Conservation (phyloP, 2,797 vertebrate species). For the Acrocephalus scirpaceus region DNA sequence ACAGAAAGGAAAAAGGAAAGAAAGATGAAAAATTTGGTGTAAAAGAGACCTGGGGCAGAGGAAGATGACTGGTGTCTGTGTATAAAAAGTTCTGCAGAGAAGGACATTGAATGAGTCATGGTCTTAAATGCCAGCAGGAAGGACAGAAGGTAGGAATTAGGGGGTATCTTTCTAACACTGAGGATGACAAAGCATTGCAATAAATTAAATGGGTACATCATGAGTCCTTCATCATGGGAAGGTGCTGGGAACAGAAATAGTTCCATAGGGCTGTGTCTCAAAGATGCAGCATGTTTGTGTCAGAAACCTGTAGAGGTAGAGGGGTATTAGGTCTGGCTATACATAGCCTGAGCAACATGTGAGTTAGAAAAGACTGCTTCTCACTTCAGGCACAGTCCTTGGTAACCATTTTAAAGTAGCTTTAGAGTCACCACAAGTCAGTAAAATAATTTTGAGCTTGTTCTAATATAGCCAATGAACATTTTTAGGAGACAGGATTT, state of each 20-base stretch:
- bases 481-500: background rate
- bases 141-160: background rate
- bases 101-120: background rate
- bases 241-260: background rate
- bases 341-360: background rate
- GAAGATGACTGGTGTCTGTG: background rate
- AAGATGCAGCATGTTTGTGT: background rate
- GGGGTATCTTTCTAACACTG: background rate
- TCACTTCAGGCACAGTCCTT: background rate
- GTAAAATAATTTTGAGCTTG: background rate
- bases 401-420: background rate
- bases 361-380: background rate
- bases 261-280: background rate
- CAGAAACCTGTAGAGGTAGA: background rate
- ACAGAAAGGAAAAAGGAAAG: background rate
- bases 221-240: background rate
- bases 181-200: background rate
- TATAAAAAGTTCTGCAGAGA: background rate
- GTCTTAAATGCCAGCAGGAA: background rate
- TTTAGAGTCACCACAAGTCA: background rate
- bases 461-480: background rate
- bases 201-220: background rate
- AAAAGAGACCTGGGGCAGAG: background rate
- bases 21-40: background rate
- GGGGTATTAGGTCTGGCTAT: fast-evolving